Evolutionary conservation across 2,113 vertebrate genomes (phyloP), one percentile per base, ranked within the genome.

Genomic region (Jacana jacana): DNA sequence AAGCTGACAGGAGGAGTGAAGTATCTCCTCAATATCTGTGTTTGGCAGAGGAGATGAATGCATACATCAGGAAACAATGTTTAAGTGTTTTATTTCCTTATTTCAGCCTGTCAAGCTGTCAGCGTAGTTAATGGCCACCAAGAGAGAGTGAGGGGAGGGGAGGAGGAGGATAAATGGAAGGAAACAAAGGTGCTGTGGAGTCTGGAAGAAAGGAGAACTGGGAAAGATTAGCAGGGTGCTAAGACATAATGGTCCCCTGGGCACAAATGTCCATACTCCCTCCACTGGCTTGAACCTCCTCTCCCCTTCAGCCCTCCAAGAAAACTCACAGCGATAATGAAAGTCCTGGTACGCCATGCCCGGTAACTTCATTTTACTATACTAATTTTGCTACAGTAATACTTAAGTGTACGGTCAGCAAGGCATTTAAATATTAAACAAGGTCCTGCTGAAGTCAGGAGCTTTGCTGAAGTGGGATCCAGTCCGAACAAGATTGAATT

Each of bases 41-140:
- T 98, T 98, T 99, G 99, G 98, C 98, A 98, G 98, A 95, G 96
- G 97, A 98, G 98, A 99, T 99, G 98, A 99, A 99, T 98, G 98
- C 98, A 98, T 98, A 98, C 98, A 98, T 99, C 98, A 98, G 97
- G 98, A 98, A 97, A 98, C 98, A 97, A 97, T 98, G 98, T 98
- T 98, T 98, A 98, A 98, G 98, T 98, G 98, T 98, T 98, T 98
- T 98, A 98, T 98, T 98, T 98, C 98, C 98, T 98, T 98, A 97
- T 98, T 98, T 97, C 97, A 98, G 97, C 97, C 97, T 98, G 97
- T 98, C 98, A 98, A 97, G 94, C 97, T 98, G 98, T 99, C 98
- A 98, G 96, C 49, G 58, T 97, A 88, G 98, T 98, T 98, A 98
- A 98, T 98, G 98, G 98, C 97, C 97, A 97, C 97, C 96, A 93